Evolutionary conservation across 2,113 vertebrate genomes (phyloP).

Genomic region (Gorsachius goisagi): DNA sequence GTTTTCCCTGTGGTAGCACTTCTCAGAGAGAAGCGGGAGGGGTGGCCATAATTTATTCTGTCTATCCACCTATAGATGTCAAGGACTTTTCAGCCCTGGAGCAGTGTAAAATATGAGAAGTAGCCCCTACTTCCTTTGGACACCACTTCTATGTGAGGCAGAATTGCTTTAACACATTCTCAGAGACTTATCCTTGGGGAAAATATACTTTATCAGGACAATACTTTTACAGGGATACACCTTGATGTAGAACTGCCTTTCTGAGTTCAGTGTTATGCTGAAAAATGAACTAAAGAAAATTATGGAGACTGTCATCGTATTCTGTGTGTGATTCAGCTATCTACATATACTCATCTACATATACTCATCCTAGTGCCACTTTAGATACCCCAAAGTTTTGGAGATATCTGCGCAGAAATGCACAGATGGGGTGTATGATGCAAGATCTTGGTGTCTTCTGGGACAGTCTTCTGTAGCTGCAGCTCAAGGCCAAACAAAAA

Average conservation of each 20-base stretch:
- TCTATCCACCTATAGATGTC: background rate
- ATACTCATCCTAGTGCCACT: background rate
- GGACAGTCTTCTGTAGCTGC: background rate
- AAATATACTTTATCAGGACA: background rate
- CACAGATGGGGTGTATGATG: accelerated
- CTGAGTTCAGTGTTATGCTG: background rate
- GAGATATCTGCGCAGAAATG: background rate
- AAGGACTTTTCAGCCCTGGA: background rate
- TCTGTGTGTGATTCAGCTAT: background rate
- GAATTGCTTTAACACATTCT: background rate
- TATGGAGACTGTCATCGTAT: background rate
- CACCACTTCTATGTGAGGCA: background rate
- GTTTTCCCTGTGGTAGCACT: background rate
- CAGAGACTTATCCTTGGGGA: background rate
- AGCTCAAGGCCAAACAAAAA: background rate
- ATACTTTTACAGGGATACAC: background rate
- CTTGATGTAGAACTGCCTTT: background rate
- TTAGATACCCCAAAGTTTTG: background rate
- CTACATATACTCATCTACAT: background rate
- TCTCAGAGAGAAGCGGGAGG: background rate
- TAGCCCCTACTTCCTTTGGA: background rate
- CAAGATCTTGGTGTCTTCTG: background rate
- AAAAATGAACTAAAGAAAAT: background rate
- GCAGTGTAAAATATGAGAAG: background rate
- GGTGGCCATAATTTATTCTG: background rate